Evolutionary conservation across 1,140 invertebrate genomes (phyloP), one percentile per base, ranked within the genome.

Genomic region (Berghia stephanieae): DNA sequence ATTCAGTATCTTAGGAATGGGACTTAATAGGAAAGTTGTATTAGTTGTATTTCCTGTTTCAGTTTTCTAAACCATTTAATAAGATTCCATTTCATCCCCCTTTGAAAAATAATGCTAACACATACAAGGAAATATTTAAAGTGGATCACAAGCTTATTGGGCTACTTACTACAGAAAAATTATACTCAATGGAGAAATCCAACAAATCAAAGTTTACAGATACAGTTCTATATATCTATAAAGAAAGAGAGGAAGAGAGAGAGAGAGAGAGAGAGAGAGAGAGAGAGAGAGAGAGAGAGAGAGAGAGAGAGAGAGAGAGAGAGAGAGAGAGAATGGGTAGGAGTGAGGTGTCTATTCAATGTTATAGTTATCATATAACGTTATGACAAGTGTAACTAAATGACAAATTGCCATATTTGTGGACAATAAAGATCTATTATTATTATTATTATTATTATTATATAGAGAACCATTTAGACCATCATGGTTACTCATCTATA

Each of bases 41-140:
- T n/a, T n/a, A n/a, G n/a, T n/a, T n/a, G n/a, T n/a, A n/a, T n/a
- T n/a, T n/a, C n/a, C n/a, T n/a, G n/a, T n/a, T n/a, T n/a, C n/a
- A n/a, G n/a, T n/a, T n/a, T n/a, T n/a, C n/a, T n/a, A n/a, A n/a
- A n/a, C n/a, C n/a, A n/a, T n/a, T n/a, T n/a, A n/a, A n/a, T n/a
- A n/a, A n/a, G n/a, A n/a, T n/a, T n/a, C n/a, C n/a, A n/a, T n/a
- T n/a, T n/a, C n/a, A n/a, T n/a, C n/a, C n/a, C n/a, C n/a, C 55
- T 8, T 21, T 3, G 4, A 46, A 3, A 42, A 49, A 49, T n/a
- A 71, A 42, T 24, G 69, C 24, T 46, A 71, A 34, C 3, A 71
- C 69, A 49, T 71, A 71, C 43, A 71, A n/a, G n/a, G 5, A 31
- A 71, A 71, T 3, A 46, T 71, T 1, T 18, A 18, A 4, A 71